Evolutionary conservation across 2,113 vertebrate species (phyloP), one percentile per base, ranked within the genome.

Genomic region (Oncorhynchus masou): DNA sequence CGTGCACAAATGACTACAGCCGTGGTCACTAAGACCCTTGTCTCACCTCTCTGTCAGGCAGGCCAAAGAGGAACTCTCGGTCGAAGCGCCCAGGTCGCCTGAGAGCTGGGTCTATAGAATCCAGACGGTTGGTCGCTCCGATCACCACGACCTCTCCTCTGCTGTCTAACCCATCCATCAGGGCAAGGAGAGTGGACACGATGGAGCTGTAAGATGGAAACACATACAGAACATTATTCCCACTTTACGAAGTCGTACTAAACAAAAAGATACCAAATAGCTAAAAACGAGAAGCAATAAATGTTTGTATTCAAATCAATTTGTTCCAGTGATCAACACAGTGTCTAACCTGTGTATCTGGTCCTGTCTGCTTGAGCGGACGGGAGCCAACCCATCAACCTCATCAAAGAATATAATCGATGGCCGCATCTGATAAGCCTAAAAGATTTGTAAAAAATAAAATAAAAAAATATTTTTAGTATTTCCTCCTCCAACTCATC

Each of bases 371-470:
- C 96, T 99, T 78, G 97, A 98, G 57, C 96, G 89, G 64, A 98
- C 96, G 73, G 97, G 97, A 86, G 96, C 97, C 75, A 99, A 91
- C 69, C 95, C 96, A 88, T 98, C 97, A 2, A 99, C 96, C 88
- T 99, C 97, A 91, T 99, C 97, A 83, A 99, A 97, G 91, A 99
- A 99, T 87, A 99, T 98, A 77, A 99, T 96, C 4, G 97, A 92
- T n/a, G 97, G 97, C 77, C 96, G 94, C 96, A 98, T 96, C 84
- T 96, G 95, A 89, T 95, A 97, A 11, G 96, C 97, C 97, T 98
- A 68, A 0, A 83, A 87, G 68, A 71, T 67, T 75, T 22, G 76
- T 20, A 22, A 25, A 39, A 1, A 69, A 60, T 2, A 60, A n/a
- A 3, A n/a, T 1, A 1, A 25, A 25, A 25, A 25, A 25, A 1